Conservation (phyloP, 2,113 vertebrate genomes). For the Varanus komodoensis region DNA sequence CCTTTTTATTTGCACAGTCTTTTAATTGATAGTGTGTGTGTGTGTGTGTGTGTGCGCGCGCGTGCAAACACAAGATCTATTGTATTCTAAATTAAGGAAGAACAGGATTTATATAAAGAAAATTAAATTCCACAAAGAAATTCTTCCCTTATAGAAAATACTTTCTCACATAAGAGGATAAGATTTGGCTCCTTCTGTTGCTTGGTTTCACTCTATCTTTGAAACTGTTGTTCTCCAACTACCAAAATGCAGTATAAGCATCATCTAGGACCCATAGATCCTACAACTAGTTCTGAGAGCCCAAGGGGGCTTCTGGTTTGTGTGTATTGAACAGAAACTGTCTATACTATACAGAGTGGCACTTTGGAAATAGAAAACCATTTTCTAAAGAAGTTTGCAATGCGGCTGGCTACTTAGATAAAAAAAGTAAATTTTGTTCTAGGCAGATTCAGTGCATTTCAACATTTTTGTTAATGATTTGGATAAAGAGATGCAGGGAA, state of each 20-base stretch:
- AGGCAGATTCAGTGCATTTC: no score
- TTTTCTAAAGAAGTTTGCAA: neutral
- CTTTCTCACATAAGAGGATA: neutral
- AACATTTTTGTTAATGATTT: no score
- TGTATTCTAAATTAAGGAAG: no score
- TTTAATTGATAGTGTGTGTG: no score
- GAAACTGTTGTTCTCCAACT: neutral
- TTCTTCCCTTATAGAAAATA: neutral
- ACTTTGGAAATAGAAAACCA: neutral
- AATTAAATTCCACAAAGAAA: constrained; percentile 2
- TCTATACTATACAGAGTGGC: neutral
- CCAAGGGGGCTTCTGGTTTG: neutral
- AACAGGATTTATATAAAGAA: no score
- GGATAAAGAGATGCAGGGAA: no score
- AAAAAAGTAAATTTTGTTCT: neutral
- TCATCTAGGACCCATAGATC: neutral
- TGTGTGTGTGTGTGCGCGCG: no score
- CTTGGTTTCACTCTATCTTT: neutral
- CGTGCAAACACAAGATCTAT: no score
- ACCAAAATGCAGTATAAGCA: neutral
- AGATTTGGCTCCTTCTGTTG: neutral
- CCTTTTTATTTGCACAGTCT: no score
- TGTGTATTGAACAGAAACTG: neutral
- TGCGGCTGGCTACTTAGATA: neutral
- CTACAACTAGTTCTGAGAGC: neutral